These are phyloP conservation scores for Cataglyphis livida DNA, from an alignment of 2,888 invertebrate genomes.

Conservation along the genomic window DNA sequence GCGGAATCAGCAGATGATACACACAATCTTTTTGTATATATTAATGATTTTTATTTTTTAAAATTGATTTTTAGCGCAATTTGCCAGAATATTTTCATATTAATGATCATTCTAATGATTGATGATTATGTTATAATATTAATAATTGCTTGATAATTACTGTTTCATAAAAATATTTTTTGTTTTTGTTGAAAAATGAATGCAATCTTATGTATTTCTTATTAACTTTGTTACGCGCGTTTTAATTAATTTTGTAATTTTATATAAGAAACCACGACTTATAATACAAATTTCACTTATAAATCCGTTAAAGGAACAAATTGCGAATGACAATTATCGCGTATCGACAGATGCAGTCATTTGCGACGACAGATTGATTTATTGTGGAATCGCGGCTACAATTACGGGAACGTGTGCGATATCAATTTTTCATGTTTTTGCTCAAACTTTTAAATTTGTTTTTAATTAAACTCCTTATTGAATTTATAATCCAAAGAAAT, in stretches of 20 bases:
- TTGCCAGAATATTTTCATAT: neutral
- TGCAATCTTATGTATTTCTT: neutral
- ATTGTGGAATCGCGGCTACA: slow-evolving; percentile 1
- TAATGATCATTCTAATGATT: neutral
- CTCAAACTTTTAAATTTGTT: neutral
- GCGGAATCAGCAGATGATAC: neutral
- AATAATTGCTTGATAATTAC: neutral
- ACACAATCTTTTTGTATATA: neutral
- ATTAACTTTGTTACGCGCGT: neutral
- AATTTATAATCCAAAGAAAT: neutral
- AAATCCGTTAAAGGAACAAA: slow-evolving; percentile 24
- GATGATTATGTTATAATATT: neutral
- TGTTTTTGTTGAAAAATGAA: neutral
- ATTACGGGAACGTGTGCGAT: slow-evolving; percentile 5
- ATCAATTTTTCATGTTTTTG: slow-evolving; percentile 16
- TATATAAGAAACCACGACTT: slow-evolving; percentile 11
- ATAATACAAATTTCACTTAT: slow-evolving; percentile 22
- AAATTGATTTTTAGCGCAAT: neutral
- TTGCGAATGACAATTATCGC: slow-evolving; percentile 33
- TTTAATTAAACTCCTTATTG: neutral
- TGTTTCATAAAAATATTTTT: neutral
- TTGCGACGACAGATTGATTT: slow-evolving; percentile 26
- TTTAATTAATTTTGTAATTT: slow-evolving; percentile 37
- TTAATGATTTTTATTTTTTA: neutral
- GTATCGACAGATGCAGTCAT: slow-evolving; percentile 34